These are phyloP conservation scores for Amphibalanus amphitrite DNA, from an alignment of 1,140 invertebrate genomes.

Conservation along the genomic window DNA sequence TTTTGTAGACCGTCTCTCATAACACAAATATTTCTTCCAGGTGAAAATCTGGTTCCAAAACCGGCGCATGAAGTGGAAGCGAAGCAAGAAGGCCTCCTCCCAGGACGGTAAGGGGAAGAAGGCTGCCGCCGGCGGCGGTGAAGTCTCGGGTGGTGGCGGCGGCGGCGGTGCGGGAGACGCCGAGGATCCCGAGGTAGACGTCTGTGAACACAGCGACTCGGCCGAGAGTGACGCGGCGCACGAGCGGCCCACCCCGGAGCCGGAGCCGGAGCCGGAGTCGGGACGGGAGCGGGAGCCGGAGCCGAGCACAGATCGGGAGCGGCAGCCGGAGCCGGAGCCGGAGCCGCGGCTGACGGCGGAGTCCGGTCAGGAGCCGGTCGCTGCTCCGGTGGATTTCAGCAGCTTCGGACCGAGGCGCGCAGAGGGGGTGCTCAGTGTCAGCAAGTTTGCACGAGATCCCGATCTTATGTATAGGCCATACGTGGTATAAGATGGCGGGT, in stretches of 20 bases:
- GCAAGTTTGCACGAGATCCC: slow-evolving; percentile 14
- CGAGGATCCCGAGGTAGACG: slow-evolving; percentile 9
- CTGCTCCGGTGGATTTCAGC: slow-evolving; percentile 9
- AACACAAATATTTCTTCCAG: slow-evolving; percentile 28
- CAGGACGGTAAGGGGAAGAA: slow-evolving; percentile 8
- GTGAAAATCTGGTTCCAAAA: slow-evolving; percentile 96
- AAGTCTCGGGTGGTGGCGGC: slow-evolving; percentile 14
- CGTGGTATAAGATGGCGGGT: slow-evolving; percentile 1
- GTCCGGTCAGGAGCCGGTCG: slow-evolving; percentile 13
- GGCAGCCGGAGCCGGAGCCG: background rate
- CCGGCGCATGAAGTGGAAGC: slow-evolving; percentile 86
- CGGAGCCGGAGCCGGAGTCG: slow-evolving; percentile 10
- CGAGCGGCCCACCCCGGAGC: slow-evolving; percentile 8
- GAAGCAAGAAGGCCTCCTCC: slow-evolving; percentile 62
- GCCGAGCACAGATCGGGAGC: background rate
- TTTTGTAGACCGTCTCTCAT: too few species aligned
- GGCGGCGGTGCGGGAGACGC: slow-evolving; percentile 4
- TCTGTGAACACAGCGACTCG: slow-evolving; percentile 6
- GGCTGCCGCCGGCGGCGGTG: slow-evolving; percentile 15
- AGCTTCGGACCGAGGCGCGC: background rate
- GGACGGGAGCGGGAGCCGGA: background rate
- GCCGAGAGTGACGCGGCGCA: slow-evolving; percentile 3
- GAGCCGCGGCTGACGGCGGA: slow-evolving; percentile 14
- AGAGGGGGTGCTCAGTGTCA: background rate
- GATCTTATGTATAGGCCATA: slow-evolving; percentile 16